Conservation (phyloP, 1,140 invertebrate species). For the Meloidogyne floridensis region DNA sequence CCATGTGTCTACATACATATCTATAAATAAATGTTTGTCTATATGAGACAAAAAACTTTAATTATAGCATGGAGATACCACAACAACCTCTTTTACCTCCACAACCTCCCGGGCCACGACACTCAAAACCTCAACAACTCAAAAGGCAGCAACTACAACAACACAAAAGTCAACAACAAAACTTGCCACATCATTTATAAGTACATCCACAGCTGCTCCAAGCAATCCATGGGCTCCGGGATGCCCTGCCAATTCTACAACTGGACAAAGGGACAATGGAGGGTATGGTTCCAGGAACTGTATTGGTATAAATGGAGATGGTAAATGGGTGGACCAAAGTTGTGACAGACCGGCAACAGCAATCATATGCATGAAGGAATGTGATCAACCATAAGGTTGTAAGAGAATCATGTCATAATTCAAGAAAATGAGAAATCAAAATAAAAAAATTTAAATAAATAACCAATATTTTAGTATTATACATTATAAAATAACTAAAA, state of each 20-base stretch:
- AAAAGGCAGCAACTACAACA: not conserved
- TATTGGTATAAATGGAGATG: not conserved
- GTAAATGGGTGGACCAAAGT: not conserved
- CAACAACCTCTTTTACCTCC: not conserved
- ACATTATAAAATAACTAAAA: too few relatives aligned
- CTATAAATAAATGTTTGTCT: too few relatives aligned
- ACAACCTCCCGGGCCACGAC: not conserved
- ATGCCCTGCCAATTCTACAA: not conserved
- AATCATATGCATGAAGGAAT: not conserved
- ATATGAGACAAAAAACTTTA: not conserved
- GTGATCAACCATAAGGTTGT: not conserved
- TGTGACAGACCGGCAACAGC: not conserved
- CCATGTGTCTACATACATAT: too few relatives aligned
- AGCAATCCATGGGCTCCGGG: not conserved
- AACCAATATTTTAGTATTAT: too few relatives aligned
- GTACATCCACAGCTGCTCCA: not conserved
- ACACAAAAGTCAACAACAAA: not conserved
- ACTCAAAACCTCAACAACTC: not conserved
- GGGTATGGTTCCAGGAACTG: not conserved
- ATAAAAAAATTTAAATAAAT: not conserved
- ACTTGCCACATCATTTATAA: not conserved
- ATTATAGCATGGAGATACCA: not conserved
- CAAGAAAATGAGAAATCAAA: not conserved
- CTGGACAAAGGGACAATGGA: not conserved
- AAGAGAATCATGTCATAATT: not conserved